These are phyloP conservation scores for Trididemnum clinides DNA, from an alignment of 23 tunicate species.

Conservation along the genomic window DNA sequence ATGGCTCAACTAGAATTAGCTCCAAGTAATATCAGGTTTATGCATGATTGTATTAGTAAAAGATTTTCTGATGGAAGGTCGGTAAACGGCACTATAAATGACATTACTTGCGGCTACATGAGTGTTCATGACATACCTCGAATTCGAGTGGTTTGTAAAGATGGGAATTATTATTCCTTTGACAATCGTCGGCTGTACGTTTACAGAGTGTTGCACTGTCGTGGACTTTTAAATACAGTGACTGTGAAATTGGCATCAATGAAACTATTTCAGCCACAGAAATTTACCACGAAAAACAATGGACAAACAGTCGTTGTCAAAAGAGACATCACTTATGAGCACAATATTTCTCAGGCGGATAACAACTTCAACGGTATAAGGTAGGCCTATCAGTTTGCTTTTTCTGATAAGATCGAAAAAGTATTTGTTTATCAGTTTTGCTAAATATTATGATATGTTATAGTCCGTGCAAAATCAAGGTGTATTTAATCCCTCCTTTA, in stretches of 20 bases:
- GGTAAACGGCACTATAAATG: not conserved
- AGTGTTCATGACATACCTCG: not conserved
- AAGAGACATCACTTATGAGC: too few species aligned
- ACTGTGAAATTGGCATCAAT: not conserved
- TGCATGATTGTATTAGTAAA: conserved; percentile 23
- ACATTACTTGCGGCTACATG: conserved; percentile 8
- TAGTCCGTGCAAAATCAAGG: too few species aligned
- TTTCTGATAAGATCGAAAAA: too few species aligned
- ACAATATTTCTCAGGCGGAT: too few species aligned
- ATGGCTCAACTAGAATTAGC: conserved; percentile 4
- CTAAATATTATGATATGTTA: too few species aligned
- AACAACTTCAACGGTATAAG: too few species aligned
- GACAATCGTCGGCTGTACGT: conserved; percentile 52
- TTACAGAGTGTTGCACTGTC: conserved; percentile 24
- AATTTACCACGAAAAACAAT: conserved; percentile 23
- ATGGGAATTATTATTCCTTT: conserved; percentile 26
- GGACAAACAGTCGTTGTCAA: not conserved
- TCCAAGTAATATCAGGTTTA: conserved; percentile 33
- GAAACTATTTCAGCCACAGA: conserved; percentile 4
- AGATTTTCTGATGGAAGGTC: not conserved
- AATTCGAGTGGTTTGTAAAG: conserved; percentile 26
- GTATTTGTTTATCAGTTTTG: too few species aligned
- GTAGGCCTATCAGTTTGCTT: too few species aligned
- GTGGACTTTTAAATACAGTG: not conserved
- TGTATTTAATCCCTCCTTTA: too few species aligned